Evolutionary conservation across 2,888 invertebrate species (phyloP).

Genomic region (Sceliomorpha sp.): DNA sequence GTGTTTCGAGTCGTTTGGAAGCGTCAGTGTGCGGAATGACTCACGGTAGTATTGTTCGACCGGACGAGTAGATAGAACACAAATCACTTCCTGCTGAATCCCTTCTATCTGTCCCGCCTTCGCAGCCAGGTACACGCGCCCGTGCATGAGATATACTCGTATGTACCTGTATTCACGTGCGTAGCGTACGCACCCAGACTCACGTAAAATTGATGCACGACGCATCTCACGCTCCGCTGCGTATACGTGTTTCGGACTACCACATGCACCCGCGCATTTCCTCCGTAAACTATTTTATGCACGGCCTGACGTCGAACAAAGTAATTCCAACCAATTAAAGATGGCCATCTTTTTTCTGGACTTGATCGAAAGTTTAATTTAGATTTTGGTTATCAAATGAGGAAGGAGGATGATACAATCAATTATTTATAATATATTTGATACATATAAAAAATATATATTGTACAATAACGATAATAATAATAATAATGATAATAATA

Average conservation of each 20-base stretch:
- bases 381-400: too few species aligned
- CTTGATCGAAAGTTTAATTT: not conserved
- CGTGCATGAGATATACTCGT: conserved; percentile 43
- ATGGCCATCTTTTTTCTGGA: not conserved
- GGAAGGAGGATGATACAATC: too few species aligned
- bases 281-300: conserved; percentile 17
- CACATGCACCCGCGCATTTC: conserved; percentile 33
- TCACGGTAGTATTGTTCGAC: conserved; percentile 71
- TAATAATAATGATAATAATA: too few species aligned
- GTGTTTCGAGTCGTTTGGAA: conserved; percentile 57
- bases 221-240: conserved; percentile 68
- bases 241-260: conserved; percentile 27
- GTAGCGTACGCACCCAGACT: conserved; percentile 45
- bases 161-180: conserved; percentile 44
- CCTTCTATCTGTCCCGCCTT: conserved; percentile 65
- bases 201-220: conserved; percentile 64
- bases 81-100: conserved; percentile 76
- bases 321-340: conserved; percentile 13
- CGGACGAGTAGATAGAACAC: conserved; percentile 73
- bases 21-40: conserved; percentile 69
- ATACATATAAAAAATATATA: too few species aligned
- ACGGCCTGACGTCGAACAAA: conserved; percentile 16
- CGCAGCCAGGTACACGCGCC: conserved; percentile 44
- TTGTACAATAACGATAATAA: too few species aligned
- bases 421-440: too few species aligned